These are phyloP conservation scores for Stegodyphus dumicola DNA, from an alignment of 1,140 invertebrate genomes.

Conservation along the genomic window DNA sequence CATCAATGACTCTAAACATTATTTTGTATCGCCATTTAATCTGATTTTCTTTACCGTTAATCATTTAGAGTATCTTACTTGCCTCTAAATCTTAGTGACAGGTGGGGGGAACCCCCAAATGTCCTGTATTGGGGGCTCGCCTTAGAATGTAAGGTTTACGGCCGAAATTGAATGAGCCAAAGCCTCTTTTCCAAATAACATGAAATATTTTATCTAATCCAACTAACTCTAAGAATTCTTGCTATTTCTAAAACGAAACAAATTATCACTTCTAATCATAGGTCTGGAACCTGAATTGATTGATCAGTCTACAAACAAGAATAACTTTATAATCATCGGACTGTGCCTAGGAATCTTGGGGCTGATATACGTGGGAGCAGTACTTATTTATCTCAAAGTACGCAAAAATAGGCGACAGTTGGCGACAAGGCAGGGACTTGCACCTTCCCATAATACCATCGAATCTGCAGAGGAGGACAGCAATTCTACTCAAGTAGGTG, in stretches of 20 bases:
- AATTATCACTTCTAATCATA: constrained; percentile 7
- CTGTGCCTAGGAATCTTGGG: constrained; percentile 82
- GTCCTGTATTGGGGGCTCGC: no score
- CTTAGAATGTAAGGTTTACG: no score
- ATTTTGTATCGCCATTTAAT: no score
- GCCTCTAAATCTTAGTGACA: no score
- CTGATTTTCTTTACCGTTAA: no score
- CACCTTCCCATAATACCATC: constrained; percentile 24
- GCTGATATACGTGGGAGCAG: constrained; percentile 83
- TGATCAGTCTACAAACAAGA: constrained; percentile 65
- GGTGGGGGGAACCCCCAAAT: no score
- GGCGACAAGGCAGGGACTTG: constrained; percentile 16
- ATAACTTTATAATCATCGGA: constrained; percentile 84
- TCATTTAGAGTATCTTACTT: no score
- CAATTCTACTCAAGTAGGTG: not conserved
- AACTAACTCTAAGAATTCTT: no score
- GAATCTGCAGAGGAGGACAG: constrained; percentile 34
- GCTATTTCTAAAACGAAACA: not conserved
- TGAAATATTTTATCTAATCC: no score
- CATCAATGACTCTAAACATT: no score
- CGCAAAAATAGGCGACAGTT: constrained; percentile 28
- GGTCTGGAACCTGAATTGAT: constrained; percentile 38
- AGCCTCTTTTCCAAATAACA: no score
- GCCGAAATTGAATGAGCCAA: no score
- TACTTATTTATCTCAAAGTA: constrained; percentile 78